Base-by-base conservation (phyloP, 2,888 invertebrate genomes). In the Lasioglossum leucozonium region DNA sequence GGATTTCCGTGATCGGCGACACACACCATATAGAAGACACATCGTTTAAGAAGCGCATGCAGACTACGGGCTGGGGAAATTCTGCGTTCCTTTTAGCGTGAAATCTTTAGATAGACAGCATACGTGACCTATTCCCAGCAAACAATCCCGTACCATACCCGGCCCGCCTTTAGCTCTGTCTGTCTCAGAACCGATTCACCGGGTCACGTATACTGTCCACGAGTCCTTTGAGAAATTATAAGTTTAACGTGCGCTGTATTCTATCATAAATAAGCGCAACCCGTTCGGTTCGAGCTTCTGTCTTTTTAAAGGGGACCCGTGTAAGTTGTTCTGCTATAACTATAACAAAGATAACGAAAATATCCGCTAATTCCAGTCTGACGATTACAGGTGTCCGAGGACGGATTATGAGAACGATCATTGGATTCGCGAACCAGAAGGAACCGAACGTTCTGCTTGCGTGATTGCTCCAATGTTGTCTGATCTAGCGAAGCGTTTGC, bases 31-130 rank as follows among this genome's bases (percentile, higher is more conserved):
- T 40, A 69, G 40, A 69, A 69, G 67, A 67, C 67, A 91, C 91
- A 84, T 91, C 90, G 89, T 91, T 71, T 87, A 92, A 86, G 88
- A 93, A 93, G 93, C 94, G 87, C 94, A 94, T 94, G 94, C 94
- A 92, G 79, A 88, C 92, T 92, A 89, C 89, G 81, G 77, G 47
- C 72, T 37, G 72, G 44, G 75, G 47, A 67, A 77, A 37, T 51
- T 47, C 51, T 69, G 69, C 67, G 79, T 74, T 74, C 51, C 44
- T 69, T 69, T 69, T 69, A 69, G 69, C 69, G 69, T 69, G 69
- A 69, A 69, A 69, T 69, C 69, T 69, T 69, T 69, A 51, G 65
- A 30, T 30, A 55, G 51, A 62, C 75, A 26, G 11, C 4, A 40
- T 72, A 47, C 80, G 69, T 67, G 67, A 67, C 22, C 22, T 18